Base-by-base conservation (phyloP, 2,797 vertebrate genomes). In the Sebastiscus albofasciatus region DNA sequence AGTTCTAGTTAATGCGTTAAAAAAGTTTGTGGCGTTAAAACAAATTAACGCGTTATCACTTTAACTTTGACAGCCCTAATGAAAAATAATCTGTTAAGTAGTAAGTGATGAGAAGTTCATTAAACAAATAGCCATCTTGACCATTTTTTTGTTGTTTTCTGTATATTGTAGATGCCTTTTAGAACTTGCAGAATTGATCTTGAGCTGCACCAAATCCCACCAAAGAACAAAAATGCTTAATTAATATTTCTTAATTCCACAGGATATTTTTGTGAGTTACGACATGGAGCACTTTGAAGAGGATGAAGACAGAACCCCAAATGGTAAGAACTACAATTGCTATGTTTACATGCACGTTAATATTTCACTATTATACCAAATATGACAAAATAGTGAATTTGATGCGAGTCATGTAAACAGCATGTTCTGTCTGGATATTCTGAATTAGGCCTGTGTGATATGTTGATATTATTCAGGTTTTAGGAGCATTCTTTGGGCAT, bases 231-330 rank as follows among this genome's bases (percentile, higher is more conserved):
- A 56, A 34, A 56, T 13, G 9, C 24, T 24, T 24, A 24, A 24
- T 24, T 24, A 24, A 24, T 24, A 24, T 24, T 24, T 4, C 18
- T 46, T 77, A 6, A 59, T 46, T 8, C 27, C 1, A 6, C 89
- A 96, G 95, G 96, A 92, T 73, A 86, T 92, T 31, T 95, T 96
- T 70, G 94, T 96, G 36, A 94, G 87, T 29, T 95, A 93, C 5
- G 91, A 96, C 81, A 89, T 92, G 84, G 93, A 95, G 5, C 92
- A 91, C 77, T 58, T 94, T 58, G 92, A 93, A 5, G 92, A 93
- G 3, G 83, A 95, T 1, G 89, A 91, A 18, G 87, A 85, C 11
- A 1, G 2, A 33, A 33, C 7, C 13, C 36, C 61, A 11, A n/a
- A 85, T 1, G 72, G 91, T 90, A 26, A 81, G 75, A 68, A 67